Evolutionary conservation across 2,888 invertebrate species (phyloP), one percentile per base, ranked within the genome.

Genomic region (Globia sparganii): DNA sequence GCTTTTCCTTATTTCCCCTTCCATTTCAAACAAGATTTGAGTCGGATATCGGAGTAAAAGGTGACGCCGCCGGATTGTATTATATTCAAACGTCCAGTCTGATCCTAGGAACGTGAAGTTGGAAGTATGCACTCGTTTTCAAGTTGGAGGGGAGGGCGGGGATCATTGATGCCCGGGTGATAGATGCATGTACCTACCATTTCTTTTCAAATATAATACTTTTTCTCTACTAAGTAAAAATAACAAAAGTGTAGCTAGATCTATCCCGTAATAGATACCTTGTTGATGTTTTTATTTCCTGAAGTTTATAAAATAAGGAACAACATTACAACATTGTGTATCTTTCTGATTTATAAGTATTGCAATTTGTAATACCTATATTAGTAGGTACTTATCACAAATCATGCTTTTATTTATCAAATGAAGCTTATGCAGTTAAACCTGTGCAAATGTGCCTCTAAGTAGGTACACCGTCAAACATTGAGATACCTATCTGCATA

Each of bases 81-180:
- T 34, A 34, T 3, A 37, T 61, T 40, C 28, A 25, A 61, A 77
- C 56, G 6, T 8, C 37, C 61, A 31, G 77, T n/a, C 46, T 31
- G 78, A 58, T 58, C 70, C 37, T 40, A 78, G 37, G 40, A 62
- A 62, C 31, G 64, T 37, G 49, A 40, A 40, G 64, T 69, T 77
- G 64, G 78, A 64, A 69, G 68, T 64, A 31, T 46, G 62, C 34
- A 68, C 37, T 56, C 25, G 11, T n/a, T 64, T 64, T 69, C n/a
- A 64, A 18, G n/a, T 56, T 34, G 0, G 0, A 43, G 43, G 34
- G 46, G n/a, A 77, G 18, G 18, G 9, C 21, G 40, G 53, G 49
- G 43, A 4, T 25, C 18, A 43, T 61, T 53, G 53, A 43, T 43
- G 34, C 31, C 11, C 15, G n/a, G 25, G 5, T 9, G 28, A 18